Conservation (phyloP, 2,797 vertebrate species). For the Pangasius djambal region DNA sequence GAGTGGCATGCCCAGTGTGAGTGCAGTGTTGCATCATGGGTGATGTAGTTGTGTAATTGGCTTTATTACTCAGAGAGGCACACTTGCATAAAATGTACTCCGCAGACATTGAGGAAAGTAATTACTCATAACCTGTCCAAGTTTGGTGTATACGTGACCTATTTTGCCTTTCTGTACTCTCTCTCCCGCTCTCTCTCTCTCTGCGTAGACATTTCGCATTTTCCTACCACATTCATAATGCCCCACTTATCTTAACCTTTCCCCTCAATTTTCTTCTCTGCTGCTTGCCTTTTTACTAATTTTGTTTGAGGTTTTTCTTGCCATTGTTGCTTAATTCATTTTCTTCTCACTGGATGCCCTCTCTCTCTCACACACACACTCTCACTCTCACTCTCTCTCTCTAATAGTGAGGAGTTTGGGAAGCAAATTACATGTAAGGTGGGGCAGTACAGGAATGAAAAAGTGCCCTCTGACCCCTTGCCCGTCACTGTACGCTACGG, state of each 20-base stretch:
- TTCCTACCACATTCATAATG: conserved; percentile 22
- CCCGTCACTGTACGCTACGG: conserved; percentile 71
- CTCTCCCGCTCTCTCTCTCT: not conserved
- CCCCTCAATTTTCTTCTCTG: conserved; percentile 45
- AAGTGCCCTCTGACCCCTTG: conserved; percentile 68
- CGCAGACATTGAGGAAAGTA: conserved; percentile 33
- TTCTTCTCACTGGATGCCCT: not conserved
- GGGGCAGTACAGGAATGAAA: conserved; percentile 67
- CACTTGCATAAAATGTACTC: conserved; percentile 12
- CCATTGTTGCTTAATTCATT: conserved; percentile 52
- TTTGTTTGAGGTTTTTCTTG: conserved; percentile 59
- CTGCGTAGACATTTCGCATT: conserved; percentile 8
- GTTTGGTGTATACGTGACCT: conserved; percentile 17
- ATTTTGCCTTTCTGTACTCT: conserved; percentile 27
- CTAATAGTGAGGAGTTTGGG: conserved; percentile 73
- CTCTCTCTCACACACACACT: conserved; percentile 25
- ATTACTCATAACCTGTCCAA: conserved; percentile 33
- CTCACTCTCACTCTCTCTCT: conserved; percentile 35
- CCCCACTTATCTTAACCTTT: conserved; percentile 49
- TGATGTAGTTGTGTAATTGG: conserved; percentile 30
- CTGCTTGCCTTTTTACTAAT: conserved; percentile 42
- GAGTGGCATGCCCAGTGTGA: conserved; percentile 87
- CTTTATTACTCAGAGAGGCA: conserved; percentile 17
- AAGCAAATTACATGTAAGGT: conserved; percentile 73
- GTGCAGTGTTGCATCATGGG: conserved; percentile 62